Evolutionary conservation across 2,113 vertebrate genomes (phyloP), one percentile per base, ranked within the genome.

Genomic region (Chascanopsetta lugubris): DNA sequence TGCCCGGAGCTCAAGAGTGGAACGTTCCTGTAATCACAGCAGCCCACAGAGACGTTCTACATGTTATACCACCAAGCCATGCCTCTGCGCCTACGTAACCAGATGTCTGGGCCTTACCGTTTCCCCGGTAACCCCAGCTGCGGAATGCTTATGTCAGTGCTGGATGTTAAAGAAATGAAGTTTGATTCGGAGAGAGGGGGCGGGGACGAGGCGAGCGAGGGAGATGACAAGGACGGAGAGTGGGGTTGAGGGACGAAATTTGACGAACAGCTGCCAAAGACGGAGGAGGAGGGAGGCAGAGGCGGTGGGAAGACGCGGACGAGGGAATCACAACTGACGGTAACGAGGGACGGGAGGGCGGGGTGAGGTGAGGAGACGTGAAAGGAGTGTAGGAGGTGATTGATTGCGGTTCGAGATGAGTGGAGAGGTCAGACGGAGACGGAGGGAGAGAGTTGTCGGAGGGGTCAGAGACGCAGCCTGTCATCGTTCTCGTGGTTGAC

Each of bases 61-160:
- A 48, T 24, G 12, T n/a, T 22, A 26, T 51, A 10, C 25, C 5
- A 24, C 12, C 20, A 48, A 40, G 29, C 21, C 25, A 51, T 66
- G 46, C 36, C 25, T 69, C 25, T 47, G 22, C 46, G 40, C 72
- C 22, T n/a, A n/a, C n/a, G 9, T 12, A 53, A 63, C 36, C 58
- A 43, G 64, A 40, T 69, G 46, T 56, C 69, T 61, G 34, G 11
- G 65, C 69, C n/a, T 69, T 67, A 79, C 53, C 2, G 67, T 83
- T 81, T 77, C 80, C 77, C n/a, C 26, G 67, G 77, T 66, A 66
- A 84, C 64, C n/a, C 42, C 22, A 29, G 26, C 26, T 59, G 68
- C 42, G 38, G 8, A 25, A 56, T 49, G 34, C 53, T 46, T 17
- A 17, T 6, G 12, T 5, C 8, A 15, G 36, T 7, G 21, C 25